Evolutionary conservation across 2,888 invertebrate genomes (phyloP).

Genomic region (Caenorhabditis afra): DNA sequence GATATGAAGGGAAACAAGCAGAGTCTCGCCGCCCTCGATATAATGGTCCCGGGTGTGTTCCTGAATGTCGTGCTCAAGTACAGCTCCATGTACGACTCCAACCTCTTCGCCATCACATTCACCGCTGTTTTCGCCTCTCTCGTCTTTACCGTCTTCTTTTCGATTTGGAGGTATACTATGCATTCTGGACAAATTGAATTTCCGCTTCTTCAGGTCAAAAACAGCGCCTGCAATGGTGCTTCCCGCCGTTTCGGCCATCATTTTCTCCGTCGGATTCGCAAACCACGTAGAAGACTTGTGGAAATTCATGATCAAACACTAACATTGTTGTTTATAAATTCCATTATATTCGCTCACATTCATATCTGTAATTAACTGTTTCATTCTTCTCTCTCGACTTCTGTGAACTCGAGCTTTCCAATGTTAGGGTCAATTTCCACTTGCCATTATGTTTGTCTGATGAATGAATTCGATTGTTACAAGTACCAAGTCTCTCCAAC

Average conservation of each 20-base stretch:
- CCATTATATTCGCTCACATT: slow-evolving; percentile 7
- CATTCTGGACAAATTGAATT: neutral
- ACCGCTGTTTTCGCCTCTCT: slow-evolving; percentile 62
- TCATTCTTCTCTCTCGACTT: slow-evolving; percentile 6
- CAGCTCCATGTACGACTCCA: slow-evolving; percentile 71
- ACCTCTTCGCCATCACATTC: slow-evolving; percentile 61
- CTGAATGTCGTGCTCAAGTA: slow-evolving; percentile 69
- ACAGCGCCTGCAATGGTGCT: slow-evolving; percentile 70
- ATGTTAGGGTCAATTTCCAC: slow-evolving; percentile 25
- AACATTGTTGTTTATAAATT: slow-evolving; percentile 6
- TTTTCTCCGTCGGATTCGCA: slow-evolving; percentile 56
- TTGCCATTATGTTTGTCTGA: slow-evolving; percentile 32
- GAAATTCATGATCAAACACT: slow-evolving; percentile 72
- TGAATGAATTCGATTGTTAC: slow-evolving; percentile 7
- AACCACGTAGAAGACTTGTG: slow-evolving; percentile 66
- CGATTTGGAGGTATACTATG: slow-evolving; percentile 59
- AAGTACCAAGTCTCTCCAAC: neutral
- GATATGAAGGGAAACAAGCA: slow-evolving; percentile 67
- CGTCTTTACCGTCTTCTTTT: slow-evolving; percentile 58
- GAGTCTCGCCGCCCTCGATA: slow-evolving; percentile 65
- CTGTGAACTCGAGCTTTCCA: slow-evolving; percentile 22
- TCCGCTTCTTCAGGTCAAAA: slow-evolving; percentile 42
- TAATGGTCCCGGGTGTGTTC: slow-evolving; percentile 71
- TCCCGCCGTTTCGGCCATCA: slow-evolving; percentile 64
- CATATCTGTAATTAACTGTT: slow-evolving; percentile 53